These are phyloP conservation scores for Liolophura sinensis DNA, from an alignment of 1,140 invertebrate species.

Conservation along the genomic window DNA sequence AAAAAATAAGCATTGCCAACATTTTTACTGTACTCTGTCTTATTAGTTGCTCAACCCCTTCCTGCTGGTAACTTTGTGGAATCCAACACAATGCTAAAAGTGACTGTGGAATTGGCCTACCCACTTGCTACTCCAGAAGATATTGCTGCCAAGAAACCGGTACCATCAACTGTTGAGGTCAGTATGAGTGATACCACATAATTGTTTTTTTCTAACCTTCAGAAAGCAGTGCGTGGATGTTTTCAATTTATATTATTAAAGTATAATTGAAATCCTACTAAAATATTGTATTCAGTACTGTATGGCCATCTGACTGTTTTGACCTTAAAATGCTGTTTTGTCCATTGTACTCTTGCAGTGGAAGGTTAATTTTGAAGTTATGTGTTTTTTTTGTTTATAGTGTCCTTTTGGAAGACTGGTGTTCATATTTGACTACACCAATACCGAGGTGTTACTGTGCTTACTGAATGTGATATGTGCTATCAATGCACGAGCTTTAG, in stretches of 20 bases:
- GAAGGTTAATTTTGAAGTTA: background rate
- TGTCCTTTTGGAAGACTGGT: constrained; percentile 55
- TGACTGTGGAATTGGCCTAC: constrained; percentile 47
- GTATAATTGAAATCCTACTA: background rate
- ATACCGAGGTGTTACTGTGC: constrained; percentile 37
- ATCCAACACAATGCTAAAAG: constrained; percentile 41
- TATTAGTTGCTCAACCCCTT: constrained; percentile 43
- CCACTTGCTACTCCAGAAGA: constrained; percentile 40
- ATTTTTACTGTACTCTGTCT: background rate
- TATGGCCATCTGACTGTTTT: background rate
- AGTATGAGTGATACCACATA: constrained; percentile 6
- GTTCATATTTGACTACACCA: constrained; percentile 49
- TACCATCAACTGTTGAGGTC: constrained; percentile 31
- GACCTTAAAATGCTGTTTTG: background rate
- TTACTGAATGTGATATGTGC: constrained; percentile 40
- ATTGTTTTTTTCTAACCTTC: background rate
- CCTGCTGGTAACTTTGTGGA: constrained; percentile 47
- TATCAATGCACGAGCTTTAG: constrained; percentile 49
- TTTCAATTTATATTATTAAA: background rate
- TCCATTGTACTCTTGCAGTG: background rate
- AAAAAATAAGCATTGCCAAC: too few relatives aligned
- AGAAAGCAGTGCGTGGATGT: background rate
- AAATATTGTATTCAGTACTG: background rate
- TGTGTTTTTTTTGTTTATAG: constrained; percentile 31
- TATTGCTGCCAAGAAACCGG: constrained; percentile 32